Conservation (phyloP, 2,888 invertebrate genomes). For the Scrobipalpa atriplicella region DNA sequence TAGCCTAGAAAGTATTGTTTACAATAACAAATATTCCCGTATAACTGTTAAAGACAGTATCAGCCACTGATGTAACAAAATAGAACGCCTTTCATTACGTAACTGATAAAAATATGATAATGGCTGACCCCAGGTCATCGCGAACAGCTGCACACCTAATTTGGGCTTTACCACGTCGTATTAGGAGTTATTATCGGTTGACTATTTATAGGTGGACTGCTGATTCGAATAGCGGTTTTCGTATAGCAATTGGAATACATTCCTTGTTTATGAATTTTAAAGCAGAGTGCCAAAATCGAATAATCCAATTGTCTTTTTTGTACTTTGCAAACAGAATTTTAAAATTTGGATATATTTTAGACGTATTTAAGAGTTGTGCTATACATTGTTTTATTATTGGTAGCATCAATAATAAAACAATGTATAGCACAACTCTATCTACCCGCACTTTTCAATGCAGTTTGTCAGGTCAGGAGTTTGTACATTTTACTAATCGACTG, state of each 20-base stretch:
- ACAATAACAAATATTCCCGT: not conserved
- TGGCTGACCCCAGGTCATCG: not conserved
- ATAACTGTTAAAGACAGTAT: not conserved
- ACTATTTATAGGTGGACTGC: not conserved
- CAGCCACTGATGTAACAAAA: not conserved
- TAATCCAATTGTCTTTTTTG: too few species aligned
- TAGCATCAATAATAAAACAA: too few species aligned
- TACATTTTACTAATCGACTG: too few species aligned
- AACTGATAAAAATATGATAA: conserved; percentile 21
- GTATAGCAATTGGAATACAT: not conserved
- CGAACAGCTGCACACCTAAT: not conserved
- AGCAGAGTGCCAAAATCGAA: too few species aligned
- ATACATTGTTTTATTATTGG: too few species aligned
- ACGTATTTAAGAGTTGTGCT: too few species aligned
- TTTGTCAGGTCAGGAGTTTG: too few species aligned
- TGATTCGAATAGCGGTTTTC: not conserved
- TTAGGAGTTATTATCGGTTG: conserved; percentile 2
- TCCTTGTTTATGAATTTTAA: too few species aligned
- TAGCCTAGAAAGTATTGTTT: conserved; percentile 3
- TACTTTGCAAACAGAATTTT: too few species aligned
- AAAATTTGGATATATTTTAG: too few species aligned
- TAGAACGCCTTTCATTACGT: conserved; percentile 32
- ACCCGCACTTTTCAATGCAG: too few species aligned
- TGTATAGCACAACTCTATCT: too few species aligned
- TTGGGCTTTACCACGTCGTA: not conserved